Base-by-base conservation (phyloP, 2,113 vertebrate species). In the Tiliqua scincoides region DNA sequence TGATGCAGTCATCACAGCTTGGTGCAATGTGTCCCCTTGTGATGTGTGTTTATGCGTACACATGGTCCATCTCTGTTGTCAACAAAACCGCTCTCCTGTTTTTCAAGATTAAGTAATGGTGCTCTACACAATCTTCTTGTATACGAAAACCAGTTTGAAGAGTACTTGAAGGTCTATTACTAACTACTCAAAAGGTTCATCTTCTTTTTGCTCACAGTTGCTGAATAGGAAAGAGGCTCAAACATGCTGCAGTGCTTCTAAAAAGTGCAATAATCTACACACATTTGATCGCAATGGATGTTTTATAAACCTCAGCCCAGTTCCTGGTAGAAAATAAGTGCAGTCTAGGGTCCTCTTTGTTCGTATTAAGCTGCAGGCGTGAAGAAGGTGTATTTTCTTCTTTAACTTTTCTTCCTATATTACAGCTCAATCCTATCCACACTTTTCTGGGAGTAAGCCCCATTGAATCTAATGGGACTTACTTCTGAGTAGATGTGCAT, bases 231-330 rank as follows among this genome's bases (percentile, higher is more conserved):
- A 43, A 84, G 1, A 30, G 23, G 4, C n/a, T 88, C 43, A 52
- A 73, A 72, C 35, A 83, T 37, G 72, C 67, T 48, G 4, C 85
- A 80, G 77, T 6, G 78, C 6, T 89, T 85, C 84, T 78, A 14
- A 54, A 72, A 30, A 67, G 1, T 48, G 40, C 67, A 88, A 72
- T 72, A 88, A 83, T 84, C 74, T 79, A 72, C 86, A 85, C 65
- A 72, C 80, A 11, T 3, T 74, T 88, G 84, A 6, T 17, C 9
- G 76, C 3, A 87, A 88, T 35, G 84, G 82, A 32, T 15, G 54
- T 88, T 86, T 70, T 2, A 17, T 68, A 63, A 54, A 80, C 85
- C 32, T 84, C 15, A 73, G 7, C 59, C 75, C 37, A 54, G 65
- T 59, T 1, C 2, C 2, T 63, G 48, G 77, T 74, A 48, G 8